These are phyloP conservation scores for Chelon auratus DNA, from an alignment of 2,797 vertebrate species.

Conservation along the genomic window DNA sequence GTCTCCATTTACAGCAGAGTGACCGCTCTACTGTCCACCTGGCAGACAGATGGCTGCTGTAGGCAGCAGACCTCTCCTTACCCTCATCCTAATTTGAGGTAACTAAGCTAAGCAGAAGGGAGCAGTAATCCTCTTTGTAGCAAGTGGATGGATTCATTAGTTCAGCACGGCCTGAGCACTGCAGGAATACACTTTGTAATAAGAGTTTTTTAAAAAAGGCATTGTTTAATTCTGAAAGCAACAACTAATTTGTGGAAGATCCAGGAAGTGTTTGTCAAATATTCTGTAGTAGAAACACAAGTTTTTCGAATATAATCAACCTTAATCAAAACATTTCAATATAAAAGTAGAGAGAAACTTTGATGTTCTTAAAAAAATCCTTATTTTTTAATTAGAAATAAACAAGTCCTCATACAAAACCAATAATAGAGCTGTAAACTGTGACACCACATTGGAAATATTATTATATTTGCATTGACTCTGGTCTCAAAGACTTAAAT, in stretches of 20 bases:
- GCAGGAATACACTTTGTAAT: conserved; percentile 1
- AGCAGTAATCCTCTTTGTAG: conserved; percentile 81
- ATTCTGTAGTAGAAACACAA: neutral
- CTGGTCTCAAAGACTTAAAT: neutral
- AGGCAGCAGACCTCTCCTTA: conserved; percentile 55
- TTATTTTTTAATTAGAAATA: neutral
- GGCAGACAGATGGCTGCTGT: conserved; percentile 72
- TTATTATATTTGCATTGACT: neutral
- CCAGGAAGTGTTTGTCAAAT: neutral
- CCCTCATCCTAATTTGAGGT: conserved; percentile 67
- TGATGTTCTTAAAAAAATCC: neutral
- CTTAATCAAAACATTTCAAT: neutral
- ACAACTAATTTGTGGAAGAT: neutral
- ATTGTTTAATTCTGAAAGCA: neutral
- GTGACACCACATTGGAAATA: neutral
- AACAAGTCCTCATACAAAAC: neutral
- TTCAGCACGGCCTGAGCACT: conserved; percentile 43
- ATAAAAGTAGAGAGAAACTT: neutral
- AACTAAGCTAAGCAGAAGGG: conserved; percentile 78
- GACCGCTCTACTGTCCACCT: conserved; percentile 38
- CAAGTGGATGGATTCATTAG: conserved; percentile 62
- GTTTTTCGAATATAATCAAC: neutral
- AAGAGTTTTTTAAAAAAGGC: neutral
- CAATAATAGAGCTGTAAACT: neutral
- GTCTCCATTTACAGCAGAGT: conserved; percentile 67